Conservation (phyloP, 1,140 invertebrate genomes). For the Anoplolepis gracilipes region DNA sequence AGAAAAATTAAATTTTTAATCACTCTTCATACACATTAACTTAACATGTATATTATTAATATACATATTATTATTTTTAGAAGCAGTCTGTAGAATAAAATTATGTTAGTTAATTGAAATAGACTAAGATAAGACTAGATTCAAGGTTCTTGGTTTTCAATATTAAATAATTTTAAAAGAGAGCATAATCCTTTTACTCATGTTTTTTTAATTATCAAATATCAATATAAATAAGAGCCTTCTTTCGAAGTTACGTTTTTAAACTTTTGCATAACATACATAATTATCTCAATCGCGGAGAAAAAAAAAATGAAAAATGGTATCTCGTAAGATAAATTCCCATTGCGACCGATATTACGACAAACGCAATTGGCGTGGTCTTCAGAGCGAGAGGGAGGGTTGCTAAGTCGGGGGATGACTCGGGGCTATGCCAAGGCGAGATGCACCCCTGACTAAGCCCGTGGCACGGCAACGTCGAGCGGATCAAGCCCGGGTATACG, state of each 20-base stretch:
- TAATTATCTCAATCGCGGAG: background rate
- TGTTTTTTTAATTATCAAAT: background rate
- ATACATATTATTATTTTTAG: background rate
- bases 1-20: background rate
- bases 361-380: slow-evolving; percentile 41
- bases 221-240: background rate
- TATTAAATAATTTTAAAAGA: background rate
- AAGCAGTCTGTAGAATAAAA: background rate
- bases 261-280: background rate
- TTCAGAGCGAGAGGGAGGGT: slow-evolving; percentile 29
- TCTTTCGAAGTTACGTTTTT: background rate
- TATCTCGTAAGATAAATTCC: background rate
- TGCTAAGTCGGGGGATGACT: slow-evolving; percentile 60
- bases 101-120: background rate
- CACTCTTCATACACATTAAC: background rate
- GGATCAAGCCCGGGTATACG: slow-evolving; percentile 74
- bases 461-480: slow-evolving; percentile 64
- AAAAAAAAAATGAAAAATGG: background rate
- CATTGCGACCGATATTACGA: slow-evolving; percentile 43
- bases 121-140: background rate
- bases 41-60: background rate
- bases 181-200: background rate
- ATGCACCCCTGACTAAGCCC: slow-evolving; percentile 77
- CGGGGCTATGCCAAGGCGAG: slow-evolving; percentile 65
- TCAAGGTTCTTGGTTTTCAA: background rate